Evolutionary conservation across 2,113 vertebrate species (phyloP), one percentile per base, ranked within the genome.

Genomic region (Thamnaconus septentrionalis): DNA sequence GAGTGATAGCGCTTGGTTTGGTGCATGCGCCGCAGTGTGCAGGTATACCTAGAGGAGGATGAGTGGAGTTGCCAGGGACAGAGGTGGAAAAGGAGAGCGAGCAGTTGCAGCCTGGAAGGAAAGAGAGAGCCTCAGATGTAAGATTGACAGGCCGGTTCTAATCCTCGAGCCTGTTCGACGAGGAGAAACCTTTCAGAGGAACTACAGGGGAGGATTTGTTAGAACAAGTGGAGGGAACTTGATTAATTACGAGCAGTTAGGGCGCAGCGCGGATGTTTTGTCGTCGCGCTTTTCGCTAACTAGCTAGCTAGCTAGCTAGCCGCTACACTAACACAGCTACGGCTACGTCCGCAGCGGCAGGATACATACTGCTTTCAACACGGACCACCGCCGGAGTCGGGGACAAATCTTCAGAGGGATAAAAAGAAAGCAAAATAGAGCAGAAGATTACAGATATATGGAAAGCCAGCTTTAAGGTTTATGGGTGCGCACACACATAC

Each of bases 31-130:
- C 50, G 60, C 56, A 46, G 70, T 45, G 69, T 76, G 66, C 62
- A 40, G 18, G 44, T 80, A 65, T 83, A 84, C 79, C 87, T 81
- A 80, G 73, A 74, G 75, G 66, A 74, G 53, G 71, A 82, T 70
- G 75, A 83, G 80, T 56, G 40, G 73, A 63, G 77, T 65, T 67
- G 86, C 56, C 82, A 73, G 85, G 1, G 67, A 73, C 41, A 73
- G 80, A 81, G 80, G 54, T 48, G 87, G 90, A 75, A 82, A 81
- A 73, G 79, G 61, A 82, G 83, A 86, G 88, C 88, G 74, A 80
- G 85, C 73, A 79, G 80, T 73, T 88, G 79, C 85, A 64, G 67
- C 82, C 92, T 93, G 92, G 63, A 93, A 90, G 78, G 82, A 77
- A 80, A 92, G 69, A 91, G 66, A 90, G 18, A 58, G 75, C 59